These are phyloP conservation scores for Apostichopus parvimensis DNA, from an alignment of 35 echinoderm and acorn worm genomes.

Conservation along the genomic window DNA sequence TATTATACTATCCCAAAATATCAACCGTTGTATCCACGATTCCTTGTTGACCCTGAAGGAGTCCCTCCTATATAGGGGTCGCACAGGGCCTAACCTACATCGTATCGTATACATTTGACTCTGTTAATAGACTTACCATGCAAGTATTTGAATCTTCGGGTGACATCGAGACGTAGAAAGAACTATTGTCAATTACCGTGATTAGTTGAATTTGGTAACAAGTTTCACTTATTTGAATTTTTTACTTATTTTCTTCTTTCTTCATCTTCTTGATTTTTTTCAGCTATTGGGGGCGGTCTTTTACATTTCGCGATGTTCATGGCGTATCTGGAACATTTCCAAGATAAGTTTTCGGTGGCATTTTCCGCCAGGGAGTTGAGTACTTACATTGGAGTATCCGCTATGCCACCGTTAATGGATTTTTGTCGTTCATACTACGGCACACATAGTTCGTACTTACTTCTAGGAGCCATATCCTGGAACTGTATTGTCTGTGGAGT, in stretches of 20 bases:
- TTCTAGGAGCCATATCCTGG: slow-evolving; percentile 27
- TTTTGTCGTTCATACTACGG: background rate
- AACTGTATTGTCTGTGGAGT: slow-evolving; percentile 22
- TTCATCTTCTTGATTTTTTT: background rate
- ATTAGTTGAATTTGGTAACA: no score
- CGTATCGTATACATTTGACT: no score
- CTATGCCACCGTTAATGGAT: slow-evolving; percentile 30
- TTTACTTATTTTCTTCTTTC: background rate
- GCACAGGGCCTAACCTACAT: no score
- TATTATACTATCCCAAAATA: no score
- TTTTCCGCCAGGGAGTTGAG: slow-evolving; percentile 10
- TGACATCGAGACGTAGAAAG: no score
- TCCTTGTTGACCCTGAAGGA: no score
- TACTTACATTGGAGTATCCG: slow-evolving; percentile 27
- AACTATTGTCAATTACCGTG: no score
- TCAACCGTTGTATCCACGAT: no score
- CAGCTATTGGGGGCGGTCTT: slow-evolving; percentile 22
- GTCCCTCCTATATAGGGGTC: no score
- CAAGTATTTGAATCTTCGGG: no score
- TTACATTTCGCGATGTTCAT: slow-evolving; percentile 34
- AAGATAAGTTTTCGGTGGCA: slow-evolving; percentile 34
- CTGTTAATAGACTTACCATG: no score
- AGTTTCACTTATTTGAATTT: no score
- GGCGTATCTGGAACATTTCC: slow-evolving; percentile 30
- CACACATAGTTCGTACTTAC: background rate